phyloP scores from a whole-genome alignment of 1,140 invertebrate genomes.

The Drosophila busckii region DNA sequence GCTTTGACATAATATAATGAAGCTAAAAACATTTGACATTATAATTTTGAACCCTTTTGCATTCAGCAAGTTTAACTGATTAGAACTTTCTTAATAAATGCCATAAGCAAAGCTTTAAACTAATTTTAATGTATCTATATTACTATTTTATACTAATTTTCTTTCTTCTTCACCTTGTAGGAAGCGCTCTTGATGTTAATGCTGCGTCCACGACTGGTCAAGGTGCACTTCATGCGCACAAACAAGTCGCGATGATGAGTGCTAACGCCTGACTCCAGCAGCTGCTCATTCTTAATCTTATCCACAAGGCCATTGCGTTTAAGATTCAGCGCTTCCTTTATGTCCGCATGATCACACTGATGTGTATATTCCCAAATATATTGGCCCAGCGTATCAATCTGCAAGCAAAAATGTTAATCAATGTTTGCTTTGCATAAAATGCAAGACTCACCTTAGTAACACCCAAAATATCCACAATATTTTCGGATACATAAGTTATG shows the following conservation, averaged over 20 bases:
- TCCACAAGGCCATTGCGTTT: conserved; percentile 53
- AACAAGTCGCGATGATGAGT: conserved; percentile 83
- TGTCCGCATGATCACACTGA: conserved; percentile 96
- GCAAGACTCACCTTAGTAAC: conserved; percentile 87
- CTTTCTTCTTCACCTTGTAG: conserved; percentile 88
- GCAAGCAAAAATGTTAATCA: conserved; percentile 34
- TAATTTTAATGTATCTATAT: too few species aligned
- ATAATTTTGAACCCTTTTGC: too few species aligned
- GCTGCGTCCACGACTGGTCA: conserved; percentile 93
- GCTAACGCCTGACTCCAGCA: conserved; percentile 64
- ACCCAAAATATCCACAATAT: conserved; percentile 92
- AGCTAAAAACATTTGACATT: too few species aligned
- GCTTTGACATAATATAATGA: too few species aligned
- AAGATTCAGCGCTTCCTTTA: conserved; percentile 86
- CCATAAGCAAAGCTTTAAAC: too few species aligned
- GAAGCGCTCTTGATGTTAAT: conserved; percentile 95
- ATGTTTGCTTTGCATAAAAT: neutral
- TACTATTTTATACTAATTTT: too few species aligned
- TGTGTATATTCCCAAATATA: conserved; percentile 96
- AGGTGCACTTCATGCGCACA: conserved; percentile 93
- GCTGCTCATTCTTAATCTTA: conserved; percentile 80
- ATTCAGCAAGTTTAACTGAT: too few species aligned
- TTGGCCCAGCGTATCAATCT: conserved; percentile 96
- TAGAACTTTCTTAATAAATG: too few species aligned
- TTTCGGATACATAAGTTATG: conserved; percentile 94